Conservation (phyloP, 2,113 vertebrate genomes). For the Plotosus lineatus region DNA sequence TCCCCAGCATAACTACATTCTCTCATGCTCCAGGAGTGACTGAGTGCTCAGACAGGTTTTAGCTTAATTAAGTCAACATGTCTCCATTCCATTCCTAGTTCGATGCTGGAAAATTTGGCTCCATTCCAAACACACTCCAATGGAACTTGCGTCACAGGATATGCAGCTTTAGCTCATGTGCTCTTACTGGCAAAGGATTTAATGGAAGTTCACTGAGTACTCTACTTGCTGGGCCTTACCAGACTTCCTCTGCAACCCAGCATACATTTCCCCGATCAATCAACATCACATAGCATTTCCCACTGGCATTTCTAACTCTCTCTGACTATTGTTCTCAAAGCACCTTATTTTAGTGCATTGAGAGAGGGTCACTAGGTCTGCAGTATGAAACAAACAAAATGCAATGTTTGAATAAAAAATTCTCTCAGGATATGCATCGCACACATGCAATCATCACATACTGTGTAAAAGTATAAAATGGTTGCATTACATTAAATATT, state of each 20-base stretch:
- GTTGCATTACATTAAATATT: not conserved
- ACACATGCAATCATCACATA: not conserved
- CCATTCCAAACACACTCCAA: conserved; percentile 36
- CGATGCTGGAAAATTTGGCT: conserved; percentile 49
- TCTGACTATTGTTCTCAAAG: conserved; percentile 54
- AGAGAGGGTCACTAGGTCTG: not conserved
- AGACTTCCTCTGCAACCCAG: conserved; percentile 52
- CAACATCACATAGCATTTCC: conserved; percentile 50
- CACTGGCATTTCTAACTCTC: conserved; percentile 54
- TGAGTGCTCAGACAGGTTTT: conserved; percentile 7
- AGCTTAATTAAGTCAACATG: conserved; percentile 33
- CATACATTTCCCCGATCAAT: conserved; percentile 15
- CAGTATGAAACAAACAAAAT: not conserved
- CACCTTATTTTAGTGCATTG: conserved; percentile 39
- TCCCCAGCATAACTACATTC: conserved; percentile 37
- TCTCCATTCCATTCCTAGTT: conserved; percentile 24
- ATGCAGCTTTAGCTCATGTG: conserved; percentile 38
- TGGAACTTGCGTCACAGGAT: conserved; percentile 44
- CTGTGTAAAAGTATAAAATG: too few species aligned
- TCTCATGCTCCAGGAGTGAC: not conserved
- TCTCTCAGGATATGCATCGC: not conserved
- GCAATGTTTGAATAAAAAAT: not conserved
- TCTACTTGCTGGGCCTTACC: conserved; percentile 45
- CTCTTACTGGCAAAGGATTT: conserved; percentile 33
- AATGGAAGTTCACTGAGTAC: conserved; percentile 26